Evolutionary conservation across 2,113 vertebrate species (phyloP).

Genomic region (Sminthopsis crassicaudata): DNA sequence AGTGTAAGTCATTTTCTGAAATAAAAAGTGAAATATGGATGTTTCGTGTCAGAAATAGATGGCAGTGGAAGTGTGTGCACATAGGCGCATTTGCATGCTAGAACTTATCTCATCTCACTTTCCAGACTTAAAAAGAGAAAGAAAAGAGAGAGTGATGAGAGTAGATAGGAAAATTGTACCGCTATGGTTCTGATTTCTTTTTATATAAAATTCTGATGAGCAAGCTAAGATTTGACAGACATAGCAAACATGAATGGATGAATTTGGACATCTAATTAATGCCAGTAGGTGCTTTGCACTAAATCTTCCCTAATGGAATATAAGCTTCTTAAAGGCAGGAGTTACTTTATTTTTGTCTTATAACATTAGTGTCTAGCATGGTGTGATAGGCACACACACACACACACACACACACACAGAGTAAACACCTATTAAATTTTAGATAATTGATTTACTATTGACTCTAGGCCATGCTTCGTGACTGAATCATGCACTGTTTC

Average conservation of each 20-base stretch:
- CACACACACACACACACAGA: too few species aligned
- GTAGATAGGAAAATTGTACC: not conserved
- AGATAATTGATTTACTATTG: not conserved
- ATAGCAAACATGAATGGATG: not conserved
- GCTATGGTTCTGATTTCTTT: not conserved
- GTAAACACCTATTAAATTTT: not conserved
- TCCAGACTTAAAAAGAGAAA: not conserved
- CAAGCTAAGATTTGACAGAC: not conserved
- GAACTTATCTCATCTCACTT: not conserved
- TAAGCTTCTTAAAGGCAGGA: not conserved
- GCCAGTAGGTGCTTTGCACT: not conserved
- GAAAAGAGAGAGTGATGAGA: not conserved
- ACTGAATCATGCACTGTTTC: not conserved
- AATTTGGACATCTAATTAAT: not conserved
- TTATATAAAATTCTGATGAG: not conserved
- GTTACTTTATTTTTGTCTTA: not conserved
- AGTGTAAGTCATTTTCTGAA: constrained; percentile 13
- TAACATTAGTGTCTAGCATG: not conserved
- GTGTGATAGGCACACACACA: too few species aligned
- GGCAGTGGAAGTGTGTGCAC: not conserved
- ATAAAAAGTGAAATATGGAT: not conserved
- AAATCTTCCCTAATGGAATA: not conserved
- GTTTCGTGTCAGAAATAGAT: not conserved
- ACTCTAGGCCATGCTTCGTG: not conserved
- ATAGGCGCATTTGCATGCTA: not conserved